Evolutionary conservation across 2,888 invertebrate genomes (phyloP), one percentile per base, ranked within the genome.

Genomic region (Agrotis puta): DNA sequence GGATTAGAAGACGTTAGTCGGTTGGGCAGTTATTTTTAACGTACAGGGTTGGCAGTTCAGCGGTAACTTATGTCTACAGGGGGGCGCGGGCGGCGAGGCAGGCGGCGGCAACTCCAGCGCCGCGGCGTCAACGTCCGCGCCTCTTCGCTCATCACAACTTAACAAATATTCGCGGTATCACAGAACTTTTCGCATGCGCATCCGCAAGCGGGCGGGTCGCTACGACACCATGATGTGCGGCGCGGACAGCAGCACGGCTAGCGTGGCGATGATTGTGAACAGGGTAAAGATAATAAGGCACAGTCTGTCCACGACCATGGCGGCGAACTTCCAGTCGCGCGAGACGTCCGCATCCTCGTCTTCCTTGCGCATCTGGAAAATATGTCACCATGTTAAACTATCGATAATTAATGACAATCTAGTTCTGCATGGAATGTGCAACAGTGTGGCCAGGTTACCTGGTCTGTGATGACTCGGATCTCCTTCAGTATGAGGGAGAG

Each of bases 271-370:
- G 97, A 99, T 98, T 97, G 99, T 99, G 98, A 99, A 99, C 97
- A 98, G 97, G 97, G 99, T 99, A 98, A 99, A 99, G 97, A 99
- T 98, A 97, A 99, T 99, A 98, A 99, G 98, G 98, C 99, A 99
- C 97, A 99, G 98, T 97, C 99, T 98, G 98, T 99, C 99, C 97
- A 99, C 99, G 97, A 99, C 99, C 99, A 99, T 99, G 96, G 99
- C 99, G 96, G 99, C 99, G 97, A 99, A 99, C 97, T 99, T 99
- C 99, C 99, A 99, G 98, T 99, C 99, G 97, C 98, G 98, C 95
- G 99, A 98, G 95, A 99, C 97, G 96, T 98, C 98, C 95, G 98
- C 98, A 92, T 98, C 98, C 95, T 98, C 98, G 96, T 99, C 99
- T 94, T 99, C 99, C 96, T 98, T 98, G 95, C 98, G 98, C 97